A percentile compares a stretch with the other conserved stretches of the same genome.
These are phyloP conservation scores for Anticlea derivata DNA, from an alignment of 2,888 invertebrate genomes.

Conservation along the genomic window DNA sequence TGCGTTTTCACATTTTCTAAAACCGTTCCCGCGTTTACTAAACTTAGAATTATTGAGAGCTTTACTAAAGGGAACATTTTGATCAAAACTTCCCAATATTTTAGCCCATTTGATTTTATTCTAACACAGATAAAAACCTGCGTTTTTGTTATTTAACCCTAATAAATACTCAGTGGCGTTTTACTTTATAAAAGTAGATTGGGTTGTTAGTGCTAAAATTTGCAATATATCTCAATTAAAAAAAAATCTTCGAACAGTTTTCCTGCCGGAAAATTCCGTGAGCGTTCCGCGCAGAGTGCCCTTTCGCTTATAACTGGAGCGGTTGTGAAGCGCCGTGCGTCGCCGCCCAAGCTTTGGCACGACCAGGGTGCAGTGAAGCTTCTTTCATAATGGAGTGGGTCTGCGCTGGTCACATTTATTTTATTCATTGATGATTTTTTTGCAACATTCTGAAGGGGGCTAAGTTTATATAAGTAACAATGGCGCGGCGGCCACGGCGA, in stretches of 20 bases:
- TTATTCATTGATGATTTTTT: slow-evolving; percentile 1
- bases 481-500: too few species aligned
- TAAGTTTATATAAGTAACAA: too few species aligned
- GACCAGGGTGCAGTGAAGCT: slow-evolving; percentile 27
- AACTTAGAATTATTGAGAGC: slow-evolving; percentile 4
- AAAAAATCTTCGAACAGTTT: slow-evolving; percentile 27
- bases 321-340: slow-evolving; percentile 37
- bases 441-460: background rate
- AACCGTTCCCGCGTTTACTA: slow-evolving; percentile 11
- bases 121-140: too few species aligned
- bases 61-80: slow-evolving; percentile 4
- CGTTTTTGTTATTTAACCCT: too few species aligned
- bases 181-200: too few species aligned
- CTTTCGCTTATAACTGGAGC: slow-evolving; percentile 56
- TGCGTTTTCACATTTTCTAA: slow-evolving; percentile 2
- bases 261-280: slow-evolving; percentile 29
- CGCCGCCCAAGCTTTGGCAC: slow-evolving; percentile 37
- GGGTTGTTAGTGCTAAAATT: too few species aligned
- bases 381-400: slow-evolving; percentile 22
- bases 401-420: background rate
- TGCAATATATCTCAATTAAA: too few species aligned
- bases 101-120: too few species aligned
- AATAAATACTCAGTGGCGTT: too few species aligned
- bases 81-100: background rate
- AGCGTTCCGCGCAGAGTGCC: slow-evolving; percentile 50